Evolutionary conservation across 2,797 vertebrate genomes (phyloP), one percentile per base, ranked within the genome.

Genomic region (Megalops cyprinoides): DNA sequence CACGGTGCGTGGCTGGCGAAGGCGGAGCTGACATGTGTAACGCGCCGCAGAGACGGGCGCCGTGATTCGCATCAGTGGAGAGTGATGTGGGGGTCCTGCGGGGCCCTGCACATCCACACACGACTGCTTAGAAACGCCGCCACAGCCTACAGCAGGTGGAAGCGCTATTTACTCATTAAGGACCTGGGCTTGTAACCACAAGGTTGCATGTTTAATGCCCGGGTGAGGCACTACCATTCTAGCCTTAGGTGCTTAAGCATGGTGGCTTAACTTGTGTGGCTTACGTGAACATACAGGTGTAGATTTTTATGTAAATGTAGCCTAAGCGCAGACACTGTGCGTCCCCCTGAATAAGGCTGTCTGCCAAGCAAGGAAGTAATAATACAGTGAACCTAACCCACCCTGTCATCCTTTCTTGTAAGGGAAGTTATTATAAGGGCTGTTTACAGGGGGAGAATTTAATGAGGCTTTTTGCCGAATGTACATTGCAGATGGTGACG

Each of bases 41-140:
- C 67, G 44, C 39, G 44, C 20, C 39, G 4, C 67, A 12, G 37
- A 8, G 67, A 71, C 44, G 9, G 67, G 67, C 44, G 67, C 67
- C 44, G 67, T 71, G 67, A 71, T 39, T 71, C 37, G 67, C 39
- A 71, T 71, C 67, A 44, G 44, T 71, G 67, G 67, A 44, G 37
- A 71, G 18, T 71, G 67, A 71, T 44, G 67, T 44, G 67, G 39
- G 39, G 67, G 18, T 71, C 39, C 67, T 44, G 37, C 44, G 67
- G 20, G 67, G 67, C 39, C 37, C 25, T 71, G 67, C 44, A 71
- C 42, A 44, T 2, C 67, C 67, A 15, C 10, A 71, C 18, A 28
- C 37, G 37, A 37, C 39, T n/a, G 67, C 67, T 3, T 18, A 8
- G n/a, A n/a, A n/a, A n/a, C n/a, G n/a, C n/a, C n/a, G n/a, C n/a